These are phyloP conservation scores for Tachina grossa DNA, from an alignment of 2,888 invertebrate genomes.

Conservation along the genomic window DNA sequence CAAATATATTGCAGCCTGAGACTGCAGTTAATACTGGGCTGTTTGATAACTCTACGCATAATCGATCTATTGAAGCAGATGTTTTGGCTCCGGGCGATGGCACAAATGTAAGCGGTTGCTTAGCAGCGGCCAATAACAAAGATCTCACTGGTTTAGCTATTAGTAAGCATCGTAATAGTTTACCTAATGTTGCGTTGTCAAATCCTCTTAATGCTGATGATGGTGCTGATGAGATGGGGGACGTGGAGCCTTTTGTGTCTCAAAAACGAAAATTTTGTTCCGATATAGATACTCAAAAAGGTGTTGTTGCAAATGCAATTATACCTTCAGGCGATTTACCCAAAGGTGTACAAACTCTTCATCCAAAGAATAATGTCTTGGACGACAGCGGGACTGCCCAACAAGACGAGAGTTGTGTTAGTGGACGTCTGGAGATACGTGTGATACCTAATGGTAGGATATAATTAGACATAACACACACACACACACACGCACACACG, in stretches of 20 bases:
- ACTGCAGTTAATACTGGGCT: slow-evolving; percentile 30
- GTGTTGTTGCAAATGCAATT: slow-evolving; percentile 48
- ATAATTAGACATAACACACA: neutral
- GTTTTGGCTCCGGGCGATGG: slow-evolving; percentile 51
- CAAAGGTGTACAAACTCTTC: slow-evolving; percentile 53
- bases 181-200: slow-evolving; percentile 80
- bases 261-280: slow-evolving; percentile 52
- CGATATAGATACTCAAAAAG: slow-evolving; percentile 42
- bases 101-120: slow-evolving; percentile 16
- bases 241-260: neutral
- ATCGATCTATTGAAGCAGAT: slow-evolving; percentile 66
- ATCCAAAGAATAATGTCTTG: slow-evolving; percentile 3
- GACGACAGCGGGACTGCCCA: slow-evolving; percentile 62
- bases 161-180: slow-evolving; percentile 79
- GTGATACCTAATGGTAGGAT: slow-evolving; percentile 85
- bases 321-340: slow-evolving; percentile 61
- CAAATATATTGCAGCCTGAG: slow-evolving; percentile 60
- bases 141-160: slow-evolving; percentile 54
- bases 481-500: too few relatives aligned
- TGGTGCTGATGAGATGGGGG: neutral
- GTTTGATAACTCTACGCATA: slow-evolving; percentile 29
- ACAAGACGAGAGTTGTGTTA: slow-evolving; percentile 85
- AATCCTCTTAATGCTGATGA: slow-evolving; percentile 68
- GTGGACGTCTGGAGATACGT: slow-evolving; percentile 91
- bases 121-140: slow-evolving; percentile 40